Conservation (phyloP, 2,888 invertebrate species). For the Neelides folsomi region DNA sequence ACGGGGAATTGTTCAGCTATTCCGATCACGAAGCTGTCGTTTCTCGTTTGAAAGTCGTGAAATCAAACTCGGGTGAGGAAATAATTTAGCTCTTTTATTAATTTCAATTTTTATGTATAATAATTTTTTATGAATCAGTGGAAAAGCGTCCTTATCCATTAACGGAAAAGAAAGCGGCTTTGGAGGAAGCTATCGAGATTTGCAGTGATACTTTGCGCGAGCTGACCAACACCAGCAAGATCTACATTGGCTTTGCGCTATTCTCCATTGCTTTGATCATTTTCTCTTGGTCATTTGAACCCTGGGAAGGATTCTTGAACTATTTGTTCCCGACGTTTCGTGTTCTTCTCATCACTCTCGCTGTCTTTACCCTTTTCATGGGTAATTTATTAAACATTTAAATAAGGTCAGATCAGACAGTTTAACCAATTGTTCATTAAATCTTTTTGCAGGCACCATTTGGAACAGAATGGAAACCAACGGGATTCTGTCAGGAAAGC, state of each 20-base stretch:
- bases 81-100: conserved; percentile 2
- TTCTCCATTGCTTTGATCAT: conserved; percentile 22
- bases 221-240: conserved; percentile 38
- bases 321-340: conserved; percentile 19
- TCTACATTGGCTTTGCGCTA: conserved; percentile 23
- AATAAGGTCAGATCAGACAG: neutral
- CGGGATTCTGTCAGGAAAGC: conserved; percentile 59
- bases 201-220: conserved; percentile 46
- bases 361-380: conserved; percentile 41
- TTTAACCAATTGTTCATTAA: neutral
- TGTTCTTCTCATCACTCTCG: conserved; percentile 21
- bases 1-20: conserved; percentile 58
- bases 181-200: conserved; percentile 48
- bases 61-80: conserved; percentile 15
- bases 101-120: neutral
- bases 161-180: conserved; percentile 27
- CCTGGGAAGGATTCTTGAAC: conserved; percentile 10
- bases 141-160: neutral
- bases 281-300: conserved; percentile 17
- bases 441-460: conserved; percentile 52
- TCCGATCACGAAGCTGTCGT: conserved; percentile 82
- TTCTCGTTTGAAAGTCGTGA: conserved; percentile 41
- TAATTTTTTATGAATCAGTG: neutral
- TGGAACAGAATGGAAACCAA: conserved; percentile 73
- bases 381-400: conserved; percentile 36